phyloP scores from a whole-genome alignment of 1,140 invertebrate genomes.

The Dendrolimus punctatus region DNA sequence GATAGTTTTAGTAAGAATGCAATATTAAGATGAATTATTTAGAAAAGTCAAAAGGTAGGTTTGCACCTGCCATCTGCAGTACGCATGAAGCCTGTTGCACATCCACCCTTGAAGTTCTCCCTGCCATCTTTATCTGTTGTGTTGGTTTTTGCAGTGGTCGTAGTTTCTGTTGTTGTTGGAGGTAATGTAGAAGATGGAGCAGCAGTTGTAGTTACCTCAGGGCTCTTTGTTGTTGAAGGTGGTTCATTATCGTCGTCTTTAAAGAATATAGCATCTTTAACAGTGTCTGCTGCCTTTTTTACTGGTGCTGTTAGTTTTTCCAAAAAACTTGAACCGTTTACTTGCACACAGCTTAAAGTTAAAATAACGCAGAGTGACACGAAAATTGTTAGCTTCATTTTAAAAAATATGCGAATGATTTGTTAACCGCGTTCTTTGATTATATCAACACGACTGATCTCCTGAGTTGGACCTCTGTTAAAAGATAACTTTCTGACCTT shows the following conservation, averaged over 20 bases:
- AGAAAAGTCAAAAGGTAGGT: constrained; percentile 16
- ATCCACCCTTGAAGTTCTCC: constrained; percentile 38
- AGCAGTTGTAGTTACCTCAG: constrained; percentile 1
- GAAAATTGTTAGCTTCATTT: constrained; percentile 22
- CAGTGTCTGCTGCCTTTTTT: too few relatives aligned
- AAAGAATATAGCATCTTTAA: too few relatives aligned
- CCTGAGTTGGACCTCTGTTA: constrained; percentile 7
- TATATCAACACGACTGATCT: constrained; percentile 21
- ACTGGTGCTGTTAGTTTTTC: too few relatives aligned
- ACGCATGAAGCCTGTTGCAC: constrained; percentile 28
- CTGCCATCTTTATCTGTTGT: constrained; percentile 23
- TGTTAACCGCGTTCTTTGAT: constrained; percentile 11
- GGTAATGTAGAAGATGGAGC: constrained; percentile 1
- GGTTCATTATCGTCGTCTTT: neutral
- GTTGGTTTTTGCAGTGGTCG: constrained; percentile 9
- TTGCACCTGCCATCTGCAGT: constrained; percentile 47
- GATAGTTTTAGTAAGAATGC: too few relatives aligned
- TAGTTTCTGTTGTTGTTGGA: constrained; percentile 5
- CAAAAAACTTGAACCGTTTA: too few relatives aligned
- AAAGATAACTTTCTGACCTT: constrained; percentile 21
- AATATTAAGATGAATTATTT: neutral
- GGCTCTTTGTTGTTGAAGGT: neutral
- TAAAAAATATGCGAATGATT: constrained; percentile 5
- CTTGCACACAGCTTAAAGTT: neutral
- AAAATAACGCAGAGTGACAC: constrained; percentile 15